Evolutionary conservation across 2,797 vertebrate genomes (phyloP), one percentile per base, ranked within the genome.

Genomic region (Catostomus latipinnis): DNA sequence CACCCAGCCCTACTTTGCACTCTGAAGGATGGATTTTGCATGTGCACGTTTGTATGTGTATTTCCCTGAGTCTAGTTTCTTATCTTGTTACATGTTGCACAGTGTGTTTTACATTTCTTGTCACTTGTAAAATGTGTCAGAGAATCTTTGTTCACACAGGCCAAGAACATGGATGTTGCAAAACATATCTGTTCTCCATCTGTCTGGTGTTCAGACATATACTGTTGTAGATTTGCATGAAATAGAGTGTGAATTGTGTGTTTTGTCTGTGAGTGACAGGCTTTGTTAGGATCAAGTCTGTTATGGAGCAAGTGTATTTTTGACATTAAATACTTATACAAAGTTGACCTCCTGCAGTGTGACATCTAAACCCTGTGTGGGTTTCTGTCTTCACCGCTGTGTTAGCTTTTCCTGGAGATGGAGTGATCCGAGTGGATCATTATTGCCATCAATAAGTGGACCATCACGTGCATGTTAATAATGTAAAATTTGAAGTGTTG

Each of bases 381-480:
- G 34, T 69, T 69, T 13, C 18, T 69, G 56, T 77, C 48, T 69
- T 69, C 13, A 52, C 60, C 9, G 7, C 13, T 14, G 48, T 66
- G 14, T 76, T 18, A 57, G 52, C 13, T 60, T 14, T 16, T 77
- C 46, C 49, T 5, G 52, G 22, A 77, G 66, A 77, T 69, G 56
- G 18, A 77, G 18, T 77, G 56, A 7, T 63, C 43, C 45, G 43
- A 22, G 13, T 45, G 22, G 52, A 34, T 12, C 8, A n/a, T 46
- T 62, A 62, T 43, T 18, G 16, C 16, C 8, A 2, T 9, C 10
- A 65, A 34, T 34, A 34, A 34, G 34, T 34, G 6, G 11, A 13
- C 62, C 43, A 34, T 65, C 10, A 6, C 13, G 50, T 14, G 58
- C 50, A 18, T 5, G 4, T 77, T 77, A 77, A 70, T 77, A 70